Evolutionary conservation across 2,888 invertebrate genomes (phyloP).

Genomic region (Aricia artaxerxes): DNA sequence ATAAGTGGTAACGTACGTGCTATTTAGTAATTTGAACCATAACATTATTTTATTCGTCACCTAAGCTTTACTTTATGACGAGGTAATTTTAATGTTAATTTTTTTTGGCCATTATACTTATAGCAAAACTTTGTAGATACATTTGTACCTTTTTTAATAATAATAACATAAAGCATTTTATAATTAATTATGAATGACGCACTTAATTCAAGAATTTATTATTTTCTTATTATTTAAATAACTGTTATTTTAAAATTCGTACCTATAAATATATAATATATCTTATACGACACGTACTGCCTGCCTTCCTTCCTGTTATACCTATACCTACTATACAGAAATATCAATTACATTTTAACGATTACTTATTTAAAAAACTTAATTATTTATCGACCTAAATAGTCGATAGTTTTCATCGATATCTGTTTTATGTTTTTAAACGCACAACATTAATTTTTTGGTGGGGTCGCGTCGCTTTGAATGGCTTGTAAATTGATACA

Average conservation of each 20-base stretch:
- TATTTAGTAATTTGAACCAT: too few species aligned
- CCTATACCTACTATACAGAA: too few species aligned
- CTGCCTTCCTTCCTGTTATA: too few species aligned
- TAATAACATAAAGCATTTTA: too few species aligned
- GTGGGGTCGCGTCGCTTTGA: constrained; percentile 55
- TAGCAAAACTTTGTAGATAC: not conserved
- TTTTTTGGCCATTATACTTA: not conserved
- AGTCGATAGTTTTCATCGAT: constrained; percentile 38
- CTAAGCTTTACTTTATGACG: not conserved
- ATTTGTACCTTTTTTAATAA: not conserved
- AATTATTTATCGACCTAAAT: not conserved
- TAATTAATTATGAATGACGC: not conserved
- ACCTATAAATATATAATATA: too few species aligned
- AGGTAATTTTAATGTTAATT: not conserved
- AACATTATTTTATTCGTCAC: too few species aligned
- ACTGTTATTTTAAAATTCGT: too few species aligned
- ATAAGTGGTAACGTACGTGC: too few species aligned
- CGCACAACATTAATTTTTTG: constrained; percentile 43
- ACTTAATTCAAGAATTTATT: not conserved
- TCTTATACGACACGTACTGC: too few species aligned
- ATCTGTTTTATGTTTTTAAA: constrained; percentile 20
- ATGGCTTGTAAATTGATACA: constrained; percentile 70
- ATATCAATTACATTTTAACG: too few species aligned
- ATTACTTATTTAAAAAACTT: too few species aligned
- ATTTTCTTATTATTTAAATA: too few species aligned